A percentile compares a stretch with the other conserved stretches of the same genome.
phyloP scores from a whole-genome alignment of 2,797 vertebrate genomes.

The Poeciliopsis infans region DNA sequence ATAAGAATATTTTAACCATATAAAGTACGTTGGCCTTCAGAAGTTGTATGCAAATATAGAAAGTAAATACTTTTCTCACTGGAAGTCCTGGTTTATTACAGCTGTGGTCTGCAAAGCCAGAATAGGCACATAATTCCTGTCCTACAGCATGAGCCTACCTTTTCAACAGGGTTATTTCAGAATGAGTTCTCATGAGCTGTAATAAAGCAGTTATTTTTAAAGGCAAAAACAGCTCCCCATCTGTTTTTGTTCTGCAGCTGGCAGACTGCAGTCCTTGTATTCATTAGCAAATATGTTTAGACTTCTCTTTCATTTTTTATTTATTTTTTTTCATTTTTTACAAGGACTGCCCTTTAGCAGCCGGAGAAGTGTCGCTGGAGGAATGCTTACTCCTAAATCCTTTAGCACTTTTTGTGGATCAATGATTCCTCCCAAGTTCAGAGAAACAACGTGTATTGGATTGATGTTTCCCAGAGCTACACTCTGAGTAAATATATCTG shows the following conservation, averaged over 20 bases:
- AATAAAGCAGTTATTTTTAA: constrained; percentile 13
- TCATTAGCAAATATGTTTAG: constrained; percentile 23
- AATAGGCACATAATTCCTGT: constrained; percentile 18
- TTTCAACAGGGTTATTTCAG: constrained; percentile 38
- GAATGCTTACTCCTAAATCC: constrained; percentile 70
- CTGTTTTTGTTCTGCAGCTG: constrained; percentile 18
- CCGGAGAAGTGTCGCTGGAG: constrained; percentile 41
- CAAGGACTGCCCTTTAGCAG: constrained; percentile 47
- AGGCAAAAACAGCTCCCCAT: neutral
- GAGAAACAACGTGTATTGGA: constrained; percentile 53
- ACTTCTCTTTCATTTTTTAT: constrained; percentile 23
- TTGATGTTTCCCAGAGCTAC: constrained; percentile 70
- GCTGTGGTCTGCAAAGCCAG: neutral
- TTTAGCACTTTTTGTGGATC: constrained; percentile 69
- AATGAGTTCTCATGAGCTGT: constrained; percentile 18
- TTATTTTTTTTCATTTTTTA: constrained; percentile 21
- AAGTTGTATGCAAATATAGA: neutral
- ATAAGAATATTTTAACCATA: neutral
- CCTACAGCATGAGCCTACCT: constrained; percentile 1
- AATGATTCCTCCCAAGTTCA: constrained; percentile 55
- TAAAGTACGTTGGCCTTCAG: neutral
- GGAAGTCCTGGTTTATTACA: constrained; percentile 21
- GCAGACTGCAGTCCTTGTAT: neutral
- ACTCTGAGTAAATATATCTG: constrained; percentile 67
- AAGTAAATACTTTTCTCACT: neutral